Evolutionary conservation across 2,113 vertebrate species (phyloP).

Genomic region (Ibidorhyncha struthersii): DNA sequence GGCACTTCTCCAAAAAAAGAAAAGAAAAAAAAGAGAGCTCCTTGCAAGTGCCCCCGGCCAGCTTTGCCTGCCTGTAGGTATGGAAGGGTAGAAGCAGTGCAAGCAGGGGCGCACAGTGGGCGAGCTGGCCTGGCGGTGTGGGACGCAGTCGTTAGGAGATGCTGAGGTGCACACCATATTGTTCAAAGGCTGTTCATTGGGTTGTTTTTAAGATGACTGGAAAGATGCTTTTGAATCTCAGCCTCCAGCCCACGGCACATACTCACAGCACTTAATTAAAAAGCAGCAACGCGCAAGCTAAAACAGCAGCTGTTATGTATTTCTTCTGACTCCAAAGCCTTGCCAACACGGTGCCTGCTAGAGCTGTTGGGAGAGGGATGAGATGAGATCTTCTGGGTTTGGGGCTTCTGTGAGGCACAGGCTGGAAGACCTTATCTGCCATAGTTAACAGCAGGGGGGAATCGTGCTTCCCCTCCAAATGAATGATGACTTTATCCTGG

Average conservation of each 20-base stretch:
- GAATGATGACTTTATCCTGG: background rate
- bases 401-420: background rate
- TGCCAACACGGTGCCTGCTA: background rate
- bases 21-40: background rate
- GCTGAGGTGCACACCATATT: background rate
- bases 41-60: background rate
- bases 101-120: background rate
- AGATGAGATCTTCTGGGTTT: background rate
- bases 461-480: background rate
- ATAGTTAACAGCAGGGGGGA: background rate
- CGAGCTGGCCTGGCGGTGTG: background rate
- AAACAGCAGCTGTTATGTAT: background rate
- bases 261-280: background rate
- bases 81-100: rapidly evolving
- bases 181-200: background rate
- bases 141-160: background rate
- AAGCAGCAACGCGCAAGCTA: background rate
- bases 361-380: background rate
- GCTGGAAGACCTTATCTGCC: background rate
- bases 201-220: background rate
- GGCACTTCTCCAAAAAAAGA: background rate
- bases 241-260: background rate
- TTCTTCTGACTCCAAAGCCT: background rate
- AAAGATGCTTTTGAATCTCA: background rate
- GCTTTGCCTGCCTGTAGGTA: background rate